Conservation (phyloP, 2,888 invertebrate species). For the Eristalinus aeneus region DNA sequence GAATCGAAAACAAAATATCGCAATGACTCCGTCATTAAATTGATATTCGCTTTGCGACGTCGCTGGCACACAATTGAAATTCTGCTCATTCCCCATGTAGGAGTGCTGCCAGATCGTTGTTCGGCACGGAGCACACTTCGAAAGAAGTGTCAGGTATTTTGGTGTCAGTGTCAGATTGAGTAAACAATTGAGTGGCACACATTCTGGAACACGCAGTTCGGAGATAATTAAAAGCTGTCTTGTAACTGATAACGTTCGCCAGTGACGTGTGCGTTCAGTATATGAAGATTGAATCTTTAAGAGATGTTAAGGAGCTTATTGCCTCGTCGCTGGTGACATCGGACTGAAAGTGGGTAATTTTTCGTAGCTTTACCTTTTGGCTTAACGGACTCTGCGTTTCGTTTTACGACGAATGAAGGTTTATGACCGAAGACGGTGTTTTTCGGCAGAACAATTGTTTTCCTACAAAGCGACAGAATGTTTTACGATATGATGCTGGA, state of each 20-base stretch:
- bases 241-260: not conserved
- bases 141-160: not conserved
- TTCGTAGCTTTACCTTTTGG: not conserved
- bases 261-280: not conserved
- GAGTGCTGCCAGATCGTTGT: not conserved
- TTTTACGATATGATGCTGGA: not conserved
- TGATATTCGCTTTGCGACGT: not conserved
- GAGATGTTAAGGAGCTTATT: not conserved
- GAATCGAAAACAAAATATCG: constrained; percentile 1
- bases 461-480: not conserved
- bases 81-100: not conserved
- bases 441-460: not conserved
- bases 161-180: not conserved
- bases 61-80: not conserved
- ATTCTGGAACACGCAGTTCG: not conserved
- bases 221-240: not conserved
- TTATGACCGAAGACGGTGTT: not conserved
- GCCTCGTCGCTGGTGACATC: not conserved
- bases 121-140: not conserved
- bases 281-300: not conserved
- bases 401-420: not conserved
- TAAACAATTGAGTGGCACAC: constrained; percentile 2
- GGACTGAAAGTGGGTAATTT: not conserved
- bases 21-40: not conserved
- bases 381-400: not conserved